A percentile compares a stretch with the other conserved stretches of the same genome.
These are phyloP conservation scores for Lutjanus campechanus DNA, from an alignment of 2,797 vertebrate species.

Conservation along the genomic window DNA sequence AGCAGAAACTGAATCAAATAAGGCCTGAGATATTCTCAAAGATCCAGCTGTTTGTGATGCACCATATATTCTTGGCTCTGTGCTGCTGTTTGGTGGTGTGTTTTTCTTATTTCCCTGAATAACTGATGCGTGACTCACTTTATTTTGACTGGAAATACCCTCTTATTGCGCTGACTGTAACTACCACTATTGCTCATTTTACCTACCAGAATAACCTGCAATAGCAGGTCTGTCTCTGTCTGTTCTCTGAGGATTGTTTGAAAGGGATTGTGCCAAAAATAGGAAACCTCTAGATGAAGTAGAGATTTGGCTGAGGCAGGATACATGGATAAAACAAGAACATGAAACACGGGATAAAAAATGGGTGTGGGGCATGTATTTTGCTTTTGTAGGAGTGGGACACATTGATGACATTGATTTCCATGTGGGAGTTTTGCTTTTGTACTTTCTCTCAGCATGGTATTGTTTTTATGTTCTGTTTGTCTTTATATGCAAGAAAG, in stretches of 20 bases:
- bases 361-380: background rate
- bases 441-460: background rate
- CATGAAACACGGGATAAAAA: background rate
- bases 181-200: conserved; percentile 27
- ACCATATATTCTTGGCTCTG: background rate
- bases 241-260: conserved; percentile 5
- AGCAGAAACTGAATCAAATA: background rate
- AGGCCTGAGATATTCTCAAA: background rate
- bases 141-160: conserved; percentile 31
- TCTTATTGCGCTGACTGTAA: conserved; percentile 23
- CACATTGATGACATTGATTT: conserved; percentile 26
- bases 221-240: background rate
- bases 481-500: background rate
- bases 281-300: conserved; percentile 7
- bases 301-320: background rate
- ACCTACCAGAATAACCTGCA: conserved; percentile 13
- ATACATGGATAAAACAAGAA: conserved; percentile 1
- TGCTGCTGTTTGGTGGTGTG: conserved; percentile 3
- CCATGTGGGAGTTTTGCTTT: conserved; percentile 15
- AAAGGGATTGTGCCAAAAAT: conserved; percentile 1
- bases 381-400: conserved; percentile 5
- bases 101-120: conserved; percentile 27
- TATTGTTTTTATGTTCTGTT: background rate
- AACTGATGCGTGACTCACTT: conserved; percentile 39
- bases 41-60: background rate